Evolutionary conservation across 2,113 vertebrate species (phyloP), one percentile per base, ranked within the genome.

Genomic region (Neodontobutis hainanensis): DNA sequence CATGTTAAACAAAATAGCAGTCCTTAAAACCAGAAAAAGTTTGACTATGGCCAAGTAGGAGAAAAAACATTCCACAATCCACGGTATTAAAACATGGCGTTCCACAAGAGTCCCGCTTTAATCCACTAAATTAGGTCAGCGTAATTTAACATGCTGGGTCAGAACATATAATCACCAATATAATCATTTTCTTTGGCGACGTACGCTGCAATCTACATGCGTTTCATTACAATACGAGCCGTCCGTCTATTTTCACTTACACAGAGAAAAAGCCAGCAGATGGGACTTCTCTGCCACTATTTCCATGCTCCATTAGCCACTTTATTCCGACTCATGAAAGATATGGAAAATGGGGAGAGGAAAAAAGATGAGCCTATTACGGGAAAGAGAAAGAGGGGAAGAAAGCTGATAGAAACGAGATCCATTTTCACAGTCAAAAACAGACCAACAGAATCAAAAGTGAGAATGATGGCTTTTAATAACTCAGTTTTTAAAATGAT

Each of bases 301-400:
- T 81, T 88, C 80, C 72, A 84, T 68, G 85, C 75, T 58, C 86
- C 85, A 86, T 89, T 89, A 85, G 77, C 80, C 72, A 64, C 81
- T 89, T 85, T 83, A 87, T 87, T 86, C 87, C 81, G 82, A 75
- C 73, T 77, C 78, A 61, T 45, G 14, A 81, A 73, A 89, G 78
- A 85, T 57, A 69, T 70, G 61, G 69, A 14, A 70, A 83, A 68
- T n/a, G 3, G 70, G 66, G 64, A 79, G 74, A 59, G 55, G 40
- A 50, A 50, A 56, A 78, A 46, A 79, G 73, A 77, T 84, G 85
- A 88, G 85, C 82, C 78, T 81, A 81, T 85, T 86, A 86, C 53
- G 47, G 57, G 52, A 65, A 32, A 72, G 67, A 45, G 61, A 71
- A 55, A 32, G 27, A 11, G 46, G 60, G 2, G 34, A 57, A 61